A percentile compares a stretch with the other conserved stretches of the same genome.
phyloP scores from a whole-genome alignment of 1,140 invertebrate species.

The Drosophila eugracilis region DNA sequence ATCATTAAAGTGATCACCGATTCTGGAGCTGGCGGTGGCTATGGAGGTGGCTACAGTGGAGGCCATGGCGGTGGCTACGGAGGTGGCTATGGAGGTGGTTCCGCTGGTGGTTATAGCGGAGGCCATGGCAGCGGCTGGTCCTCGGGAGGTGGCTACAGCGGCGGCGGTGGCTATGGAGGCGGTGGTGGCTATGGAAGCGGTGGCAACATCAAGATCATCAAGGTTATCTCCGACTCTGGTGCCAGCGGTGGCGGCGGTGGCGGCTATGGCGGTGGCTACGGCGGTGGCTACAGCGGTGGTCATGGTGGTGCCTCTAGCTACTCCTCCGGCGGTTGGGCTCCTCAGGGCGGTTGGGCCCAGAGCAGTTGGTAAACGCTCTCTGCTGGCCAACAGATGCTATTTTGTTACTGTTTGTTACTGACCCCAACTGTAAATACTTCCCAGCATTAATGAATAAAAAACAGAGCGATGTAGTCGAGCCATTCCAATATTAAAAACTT shows the following conservation, averaged over 20 bases:
- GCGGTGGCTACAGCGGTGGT: conserved; percentile 27
- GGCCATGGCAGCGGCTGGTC: conserved; percentile 38
- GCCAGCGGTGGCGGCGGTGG: conserved; percentile 45
- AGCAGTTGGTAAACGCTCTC: conserved; percentile 54
- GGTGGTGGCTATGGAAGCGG: conserved; percentile 31
- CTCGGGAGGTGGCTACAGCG: conserved; percentile 37
- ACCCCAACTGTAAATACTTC: conserved; percentile 31
- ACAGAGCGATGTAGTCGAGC: neutral
- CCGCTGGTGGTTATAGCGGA: conserved; percentile 30
- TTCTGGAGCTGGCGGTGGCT: conserved; percentile 37
- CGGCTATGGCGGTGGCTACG: conserved; percentile 25
- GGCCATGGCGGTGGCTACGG: conserved; percentile 30
- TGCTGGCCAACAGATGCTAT: neutral
- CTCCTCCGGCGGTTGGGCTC: conserved; percentile 62
- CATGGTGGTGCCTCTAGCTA: conserved; percentile 21
- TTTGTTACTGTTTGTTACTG: conserved; percentile 1
- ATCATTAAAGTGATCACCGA: conserved; percentile 59
- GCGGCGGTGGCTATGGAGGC: conserved; percentile 27
- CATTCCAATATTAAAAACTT: neutral
- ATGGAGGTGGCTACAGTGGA: conserved; percentile 29
- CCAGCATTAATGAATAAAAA: conserved; percentile 21
- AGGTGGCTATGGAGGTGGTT: conserved; percentile 42
- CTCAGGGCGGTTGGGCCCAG: conserved; percentile 59
- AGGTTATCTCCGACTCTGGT: conserved; percentile 57
- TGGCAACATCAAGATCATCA: conserved; percentile 55